Base-by-base conservation (phyloP, 2,113 vertebrate species). In the Chitala chitala region DNA sequence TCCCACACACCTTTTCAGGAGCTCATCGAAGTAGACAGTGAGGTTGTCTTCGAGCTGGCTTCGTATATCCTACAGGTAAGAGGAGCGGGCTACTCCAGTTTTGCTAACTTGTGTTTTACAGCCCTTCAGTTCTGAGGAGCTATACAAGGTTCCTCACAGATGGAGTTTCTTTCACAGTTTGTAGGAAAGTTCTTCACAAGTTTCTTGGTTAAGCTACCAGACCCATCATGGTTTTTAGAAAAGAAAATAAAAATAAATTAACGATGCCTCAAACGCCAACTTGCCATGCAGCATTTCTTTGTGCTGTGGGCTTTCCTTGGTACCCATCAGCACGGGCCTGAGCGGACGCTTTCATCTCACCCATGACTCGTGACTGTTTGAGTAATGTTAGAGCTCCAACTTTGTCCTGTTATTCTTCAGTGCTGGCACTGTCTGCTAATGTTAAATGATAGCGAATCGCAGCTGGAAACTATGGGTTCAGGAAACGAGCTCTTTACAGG, bases 41-140 rank as follows among this genome's bases (percentile, higher is more conserved):
- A 98, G 76, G 93, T 97, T 73, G 94, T 98, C 73, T 99, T 98
- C 88, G 97, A 95, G 87, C 83, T 99, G 82, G 96, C 96, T 78
- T 93, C 96, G 0, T 98, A 96, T 73, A 95, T 97, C 79, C 88
- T 99, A 81, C 97, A 99, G 96, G 97, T 98, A 79, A 81, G 59
- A 63, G 33, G 29, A 15, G 31, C 17, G 9, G 33, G 59, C 33
- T 36, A 17, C 15, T 9, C n/a, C n/a, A n/a, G n/a, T n/a, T n/a
- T n/a, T n/a, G n/a, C n/a, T n/a, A n/a, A n/a, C n/a, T n/a, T n/a
- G n/a, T n/a, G n/a, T n/a, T 54, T 54, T 54, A 54, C 2, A 46
- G 6, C 17, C 17, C 12, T n/a, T n/a, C 20, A 4, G 17, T 53
- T 5, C 51, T 5, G 3, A 22, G 6, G 1, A n/a, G 51, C 17